These are phyloP conservation scores for Ricordea florida DNA, from an alignment of 92 coral and sea anemone genomes.

Conservation along the genomic window DNA sequence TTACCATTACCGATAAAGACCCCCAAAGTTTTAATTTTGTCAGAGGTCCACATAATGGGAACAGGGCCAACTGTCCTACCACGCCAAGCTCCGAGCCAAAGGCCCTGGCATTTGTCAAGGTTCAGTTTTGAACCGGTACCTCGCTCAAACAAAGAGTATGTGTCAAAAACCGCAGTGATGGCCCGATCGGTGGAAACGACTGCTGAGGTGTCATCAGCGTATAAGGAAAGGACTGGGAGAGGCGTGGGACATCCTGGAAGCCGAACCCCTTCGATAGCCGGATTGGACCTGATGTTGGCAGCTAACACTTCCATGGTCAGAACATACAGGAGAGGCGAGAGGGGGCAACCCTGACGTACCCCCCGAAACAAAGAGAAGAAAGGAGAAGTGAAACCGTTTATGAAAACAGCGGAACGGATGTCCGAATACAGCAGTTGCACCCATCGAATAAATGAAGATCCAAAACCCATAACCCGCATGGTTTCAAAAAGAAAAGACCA, in stretches of 20 bases:
- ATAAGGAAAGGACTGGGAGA: background rate
- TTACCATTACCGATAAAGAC: background rate
- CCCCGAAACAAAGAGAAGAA: background rate
- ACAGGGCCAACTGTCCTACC: background rate
- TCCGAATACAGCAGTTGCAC: background rate
- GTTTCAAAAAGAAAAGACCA: constrained; percentile 2
- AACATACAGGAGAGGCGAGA: constrained; percentile 14
- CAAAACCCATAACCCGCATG: background rate
- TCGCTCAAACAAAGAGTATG: background rate
- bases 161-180: background rate
- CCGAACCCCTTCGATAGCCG: background rate
- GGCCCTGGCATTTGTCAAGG: constrained; percentile 5
- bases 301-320: constrained; percentile 4
- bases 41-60: background rate
- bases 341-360: constrained; percentile 18
- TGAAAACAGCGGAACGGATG: background rate
- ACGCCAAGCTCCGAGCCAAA: constrained; percentile 5
- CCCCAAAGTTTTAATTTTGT: background rate
- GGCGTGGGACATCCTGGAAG: background rate
- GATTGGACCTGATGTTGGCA: background rate
- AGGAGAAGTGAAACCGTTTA: constrained; percentile 1
- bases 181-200: background rate
- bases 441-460: constrained; percentile 30
- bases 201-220: constrained; percentile 25
- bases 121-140: constrained; percentile 15